Evolutionary conservation across 1,140 invertebrate genomes (phyloP).

Genomic region (Sycophila sp.): DNA sequence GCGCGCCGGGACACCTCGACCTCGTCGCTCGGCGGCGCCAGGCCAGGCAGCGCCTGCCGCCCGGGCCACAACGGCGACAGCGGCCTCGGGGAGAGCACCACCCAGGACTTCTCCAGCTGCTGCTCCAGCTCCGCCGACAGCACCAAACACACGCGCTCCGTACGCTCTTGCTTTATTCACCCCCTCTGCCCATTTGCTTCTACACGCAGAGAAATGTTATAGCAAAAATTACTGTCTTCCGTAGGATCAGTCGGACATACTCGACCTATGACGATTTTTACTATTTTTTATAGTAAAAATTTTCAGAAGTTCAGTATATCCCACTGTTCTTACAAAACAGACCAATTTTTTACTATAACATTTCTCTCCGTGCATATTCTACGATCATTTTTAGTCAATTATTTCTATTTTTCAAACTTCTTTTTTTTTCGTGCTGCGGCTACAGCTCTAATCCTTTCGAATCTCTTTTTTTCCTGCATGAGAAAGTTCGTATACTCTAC

Average conservation of each 20-base stretch:
- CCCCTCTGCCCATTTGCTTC: not conserved
- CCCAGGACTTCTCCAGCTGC: conserved; percentile 66
- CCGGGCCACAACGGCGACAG: conserved; percentile 60
- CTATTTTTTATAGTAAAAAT: not conserved
- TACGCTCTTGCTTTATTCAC: conserved; percentile 49
- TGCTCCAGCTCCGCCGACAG: conserved; percentile 65
- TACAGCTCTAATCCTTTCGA: no score
- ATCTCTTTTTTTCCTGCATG: no score
- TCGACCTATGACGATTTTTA: not conserved
- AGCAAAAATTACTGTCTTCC: no score
- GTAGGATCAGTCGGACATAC: not conserved
- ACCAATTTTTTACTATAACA: no score
- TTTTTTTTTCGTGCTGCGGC: no score
- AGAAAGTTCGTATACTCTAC: no score
- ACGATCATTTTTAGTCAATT: no score
- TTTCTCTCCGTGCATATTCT: no score
- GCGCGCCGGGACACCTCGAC: conserved; percentile 18
- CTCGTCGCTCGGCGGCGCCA: conserved; percentile 7
- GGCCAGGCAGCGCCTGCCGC: conserved; percentile 19
- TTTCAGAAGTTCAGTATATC: no score
- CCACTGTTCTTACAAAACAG: no score
- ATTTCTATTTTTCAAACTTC: no score
- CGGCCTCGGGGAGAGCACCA: conserved; percentile 64
- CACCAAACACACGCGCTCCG: conserved; percentile 59
- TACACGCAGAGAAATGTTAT: no score